Evolutionary conservation across 2,797 vertebrate species (phyloP).

Genomic region (Clarias platycephalus): DNA sequence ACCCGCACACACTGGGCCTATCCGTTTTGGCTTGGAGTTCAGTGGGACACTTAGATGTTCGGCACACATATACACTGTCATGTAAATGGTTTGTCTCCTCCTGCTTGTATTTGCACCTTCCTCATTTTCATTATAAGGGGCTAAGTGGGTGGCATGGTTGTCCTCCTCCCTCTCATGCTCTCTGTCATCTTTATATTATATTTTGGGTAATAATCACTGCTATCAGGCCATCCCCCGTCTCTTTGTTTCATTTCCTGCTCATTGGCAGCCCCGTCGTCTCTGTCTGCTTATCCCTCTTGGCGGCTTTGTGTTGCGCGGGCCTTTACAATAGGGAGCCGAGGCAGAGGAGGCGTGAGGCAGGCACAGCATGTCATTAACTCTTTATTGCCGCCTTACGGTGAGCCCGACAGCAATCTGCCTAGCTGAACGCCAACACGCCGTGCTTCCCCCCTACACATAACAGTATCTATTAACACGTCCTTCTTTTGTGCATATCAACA

Average conservation of each 20-base stretch:
- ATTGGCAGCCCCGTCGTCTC: conserved; percentile 55
- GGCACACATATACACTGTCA: conserved; percentile 34
- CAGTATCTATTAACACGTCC: conserved; percentile 60
- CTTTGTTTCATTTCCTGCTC: conserved; percentile 62
- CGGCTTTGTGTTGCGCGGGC: conserved; percentile 54
- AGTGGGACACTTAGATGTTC: conserved; percentile 37
- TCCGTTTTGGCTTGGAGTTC: conserved; percentile 30
- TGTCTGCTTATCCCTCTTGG: conserved; percentile 55
- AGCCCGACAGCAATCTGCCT: conserved; percentile 59
- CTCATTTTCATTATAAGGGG: conserved; percentile 57
- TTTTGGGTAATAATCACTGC: conserved; percentile 63
- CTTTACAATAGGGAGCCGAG: conserved; percentile 58
- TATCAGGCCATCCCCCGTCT: conserved; percentile 58
- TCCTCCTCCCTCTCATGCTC: conserved; percentile 54
- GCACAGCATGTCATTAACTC: conserved; percentile 61
- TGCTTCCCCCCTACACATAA: conserved; percentile 42
- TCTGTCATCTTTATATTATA: conserved; percentile 62
- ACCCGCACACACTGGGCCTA: neutral
- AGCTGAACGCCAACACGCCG: conserved; percentile 49
- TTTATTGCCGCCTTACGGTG: conserved; percentile 56
- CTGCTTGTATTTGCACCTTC: conserved; percentile 55
- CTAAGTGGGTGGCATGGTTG: conserved; percentile 58
- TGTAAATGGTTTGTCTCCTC: conserved; percentile 42
- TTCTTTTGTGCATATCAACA: conserved; percentile 57
- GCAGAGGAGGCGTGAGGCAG: conserved; percentile 59